A percentile compares a stretch with the other conserved stretches of the same genome.
These are phyloP conservation scores for Pardosa pseudoannulata DNA, from an alignment of 2,888 invertebrate genomes.

Conservation along the genomic window DNA sequence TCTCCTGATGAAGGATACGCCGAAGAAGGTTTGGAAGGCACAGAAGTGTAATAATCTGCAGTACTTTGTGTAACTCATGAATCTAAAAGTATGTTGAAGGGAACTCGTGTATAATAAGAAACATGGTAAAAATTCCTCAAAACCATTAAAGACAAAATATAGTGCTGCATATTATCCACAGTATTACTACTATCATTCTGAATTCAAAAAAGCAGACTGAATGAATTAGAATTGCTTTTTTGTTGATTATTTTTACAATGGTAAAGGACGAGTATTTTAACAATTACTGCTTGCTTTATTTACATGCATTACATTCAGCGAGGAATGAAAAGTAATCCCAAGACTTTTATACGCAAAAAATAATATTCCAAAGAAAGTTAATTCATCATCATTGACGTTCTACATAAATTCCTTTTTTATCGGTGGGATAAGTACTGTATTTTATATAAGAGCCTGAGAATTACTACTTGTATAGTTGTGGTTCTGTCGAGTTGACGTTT, in stretches of 20 bases:
- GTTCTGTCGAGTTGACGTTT: slow-evolving; percentile 48
- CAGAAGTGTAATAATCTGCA: slow-evolving; percentile 73
- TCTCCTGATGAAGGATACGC: slow-evolving; percentile 91
- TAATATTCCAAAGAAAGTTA: slow-evolving; percentile 20
- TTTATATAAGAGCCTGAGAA: slow-evolving; percentile 37
- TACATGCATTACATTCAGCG: slow-evolving; percentile 29
- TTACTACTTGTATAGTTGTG: slow-evolving; percentile 43
- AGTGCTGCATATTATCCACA: slow-evolving; percentile 38
- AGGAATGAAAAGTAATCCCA: slow-evolving; percentile 18
- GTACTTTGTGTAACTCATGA: background rate
- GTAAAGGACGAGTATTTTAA: slow-evolving; percentile 40
- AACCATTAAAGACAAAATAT: slow-evolving; percentile 18
- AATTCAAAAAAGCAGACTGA: slow-evolving; percentile 20
- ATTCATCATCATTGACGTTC: slow-evolving; percentile 30
- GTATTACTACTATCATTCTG: slow-evolving; percentile 51
- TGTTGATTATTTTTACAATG: slow-evolving; percentile 26
- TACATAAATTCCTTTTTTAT: slow-evolving; percentile 27
- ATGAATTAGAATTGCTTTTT: slow-evolving; percentile 19
- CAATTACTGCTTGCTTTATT: slow-evolving; percentile 17
- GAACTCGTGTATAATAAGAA: background rate
- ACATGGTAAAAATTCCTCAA: slow-evolving; percentile 45
- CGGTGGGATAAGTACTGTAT: slow-evolving; percentile 24
- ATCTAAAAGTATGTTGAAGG: background rate
- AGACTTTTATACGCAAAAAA: slow-evolving; percentile 50
- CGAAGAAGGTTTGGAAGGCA: slow-evolving; percentile 74